phyloP scores from a whole-genome alignment of 2,888 invertebrate genomes.

The Sesia bembeciformis region DNA sequence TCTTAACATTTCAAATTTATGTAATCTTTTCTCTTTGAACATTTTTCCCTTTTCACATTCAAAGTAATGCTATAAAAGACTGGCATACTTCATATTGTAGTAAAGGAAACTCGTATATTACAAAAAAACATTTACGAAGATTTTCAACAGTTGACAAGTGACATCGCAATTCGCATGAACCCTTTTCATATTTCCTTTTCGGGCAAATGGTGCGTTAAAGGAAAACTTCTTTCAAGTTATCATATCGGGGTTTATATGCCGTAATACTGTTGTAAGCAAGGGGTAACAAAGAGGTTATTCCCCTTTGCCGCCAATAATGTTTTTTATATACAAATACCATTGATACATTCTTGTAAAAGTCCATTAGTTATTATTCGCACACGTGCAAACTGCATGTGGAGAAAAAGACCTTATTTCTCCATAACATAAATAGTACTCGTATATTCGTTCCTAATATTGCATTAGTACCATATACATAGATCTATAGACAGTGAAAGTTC shows the following conservation, averaged over 20 bases:
- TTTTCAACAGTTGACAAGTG: conserved; percentile 33
- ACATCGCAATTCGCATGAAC: conserved; percentile 50
- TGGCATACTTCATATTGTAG: not conserved
- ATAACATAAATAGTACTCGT: no score
- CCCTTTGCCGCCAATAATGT: not conserved
- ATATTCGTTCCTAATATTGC: no score
- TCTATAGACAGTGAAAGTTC: no score
- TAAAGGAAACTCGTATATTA: not conserved
- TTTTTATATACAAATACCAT: not conserved
- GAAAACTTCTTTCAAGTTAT: conserved; percentile 30
- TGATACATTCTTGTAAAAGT: no score
- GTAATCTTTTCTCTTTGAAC: no score
- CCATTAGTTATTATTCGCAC: no score
- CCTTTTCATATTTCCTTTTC: conserved; percentile 41
- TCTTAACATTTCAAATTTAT: no score
- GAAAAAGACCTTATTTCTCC: no score
- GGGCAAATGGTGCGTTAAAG: conserved; percentile 44
- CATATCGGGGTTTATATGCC: conserved; percentile 8
- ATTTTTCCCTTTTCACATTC: no score
- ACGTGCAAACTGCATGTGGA: no score
- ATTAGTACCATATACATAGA: no score
- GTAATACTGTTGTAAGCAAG: not conserved
- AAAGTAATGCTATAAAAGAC: no score
- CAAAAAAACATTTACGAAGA: conserved; percentile 12
- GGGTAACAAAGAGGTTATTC: not conserved